Percentiles rank a stretch among this genome's conserved stretches.
Evolutionary conservation across 2,113 vertebrate species (phyloP).

Genomic region (Paradoxurus hermaphroditus): DNA sequence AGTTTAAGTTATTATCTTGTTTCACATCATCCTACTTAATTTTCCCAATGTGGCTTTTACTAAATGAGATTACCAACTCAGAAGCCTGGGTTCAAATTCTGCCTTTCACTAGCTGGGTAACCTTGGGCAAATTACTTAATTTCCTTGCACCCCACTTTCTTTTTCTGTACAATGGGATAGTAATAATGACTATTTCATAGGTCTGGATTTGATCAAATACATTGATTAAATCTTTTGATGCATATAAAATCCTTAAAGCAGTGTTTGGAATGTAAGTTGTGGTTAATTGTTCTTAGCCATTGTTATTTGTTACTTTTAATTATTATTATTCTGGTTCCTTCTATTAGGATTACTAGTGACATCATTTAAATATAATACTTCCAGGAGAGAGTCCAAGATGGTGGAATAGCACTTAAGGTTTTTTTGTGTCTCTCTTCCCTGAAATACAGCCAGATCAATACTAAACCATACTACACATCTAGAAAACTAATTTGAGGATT

Average conservation of each 20-base stretch:
- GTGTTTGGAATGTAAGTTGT: not conserved
- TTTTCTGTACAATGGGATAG: not conserved
- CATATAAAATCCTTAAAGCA: not conserved
- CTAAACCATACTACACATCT: no score
- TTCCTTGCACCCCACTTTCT: not conserved
- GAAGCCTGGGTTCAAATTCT: not conserved
- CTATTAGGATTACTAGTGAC: not conserved
- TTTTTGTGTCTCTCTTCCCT: no score
- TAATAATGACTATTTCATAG: not conserved
- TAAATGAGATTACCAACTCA: not conserved
- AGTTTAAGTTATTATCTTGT: not conserved
- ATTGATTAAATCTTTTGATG: not conserved
- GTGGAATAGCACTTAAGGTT: no score
- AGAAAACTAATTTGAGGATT: no score
- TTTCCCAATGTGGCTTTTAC: not conserved
- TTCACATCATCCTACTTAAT: not conserved
- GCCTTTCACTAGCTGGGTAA: not conserved
- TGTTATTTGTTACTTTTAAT: not conserved
- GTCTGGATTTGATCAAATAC: not conserved
- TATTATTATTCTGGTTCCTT: not conserved
- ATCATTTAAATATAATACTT: not conserved
- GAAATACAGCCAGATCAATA: no score
- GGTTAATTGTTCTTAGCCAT: not conserved
- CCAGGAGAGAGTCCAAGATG: not conserved
- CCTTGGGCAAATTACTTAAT: not conserved